These are phyloP conservation scores for Macquaria ambigua DNA, from an alignment of 2,113 vertebrate genomes.

Conservation along the genomic window DNA sequence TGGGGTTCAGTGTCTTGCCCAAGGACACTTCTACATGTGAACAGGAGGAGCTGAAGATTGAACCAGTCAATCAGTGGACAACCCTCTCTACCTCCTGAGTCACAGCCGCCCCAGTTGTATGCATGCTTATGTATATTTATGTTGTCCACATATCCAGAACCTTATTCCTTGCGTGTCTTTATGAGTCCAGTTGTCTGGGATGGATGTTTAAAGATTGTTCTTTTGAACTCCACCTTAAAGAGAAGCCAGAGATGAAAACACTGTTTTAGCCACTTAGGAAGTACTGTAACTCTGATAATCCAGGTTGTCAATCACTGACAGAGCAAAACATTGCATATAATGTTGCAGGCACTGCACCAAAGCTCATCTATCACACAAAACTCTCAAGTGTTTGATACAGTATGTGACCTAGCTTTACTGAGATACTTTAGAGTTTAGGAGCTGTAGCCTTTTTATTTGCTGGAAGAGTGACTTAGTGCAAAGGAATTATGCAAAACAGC, in stretches of 20 bases:
- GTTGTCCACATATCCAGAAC: neutral
- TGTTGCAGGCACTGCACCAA: neutral
- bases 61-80: too few relatives aligned
- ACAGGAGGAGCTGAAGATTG: too few relatives aligned
- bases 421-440: neutral
- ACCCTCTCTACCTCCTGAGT: too few relatives aligned
- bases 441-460: neutral
- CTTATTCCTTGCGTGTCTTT: neutral
- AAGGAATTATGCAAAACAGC: neutral
- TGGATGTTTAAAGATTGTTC: neutral
- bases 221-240: constrained; percentile 18
- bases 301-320: neutral
- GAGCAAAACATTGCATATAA: neutral
- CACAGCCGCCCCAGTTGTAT: neutral
- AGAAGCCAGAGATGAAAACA: constrained; percentile 2
- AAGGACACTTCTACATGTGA: too few relatives aligned
- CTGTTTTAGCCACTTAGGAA: neutral
- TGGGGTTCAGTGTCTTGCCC: too few relatives aligned
- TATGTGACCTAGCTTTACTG: neutral
- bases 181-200: constrained; percentile 18
- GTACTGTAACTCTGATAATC: neutral
- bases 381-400: neutral
- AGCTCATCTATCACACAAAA: neutral
- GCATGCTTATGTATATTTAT: constrained; percentile 12
- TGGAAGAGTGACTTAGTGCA: neutral